Base-by-base conservation (phyloP, 2,888 invertebrate genomes). In the Megalurothrips usitatus region DNA sequence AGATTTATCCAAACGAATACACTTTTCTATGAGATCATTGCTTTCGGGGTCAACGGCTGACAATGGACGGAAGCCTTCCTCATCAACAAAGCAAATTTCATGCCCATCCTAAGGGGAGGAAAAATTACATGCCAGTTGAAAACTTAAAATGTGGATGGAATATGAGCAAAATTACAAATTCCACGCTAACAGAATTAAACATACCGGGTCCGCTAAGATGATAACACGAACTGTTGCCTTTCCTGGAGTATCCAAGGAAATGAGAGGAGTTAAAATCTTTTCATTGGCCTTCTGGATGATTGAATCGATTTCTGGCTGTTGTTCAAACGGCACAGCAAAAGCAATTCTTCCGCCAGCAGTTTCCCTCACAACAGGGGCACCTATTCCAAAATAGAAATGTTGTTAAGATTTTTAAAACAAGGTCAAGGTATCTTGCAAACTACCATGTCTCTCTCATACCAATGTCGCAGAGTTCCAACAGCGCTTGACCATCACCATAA, bases 61-160 rank as follows among this genome's bases (percentile, higher is more conserved):
- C 68, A 99, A 88, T 85, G 97, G 91, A 10, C 93, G 89, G 89
- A 97, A 99, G 63, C 94, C 97, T 89, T 98, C 97, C 85, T 98
- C 97, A 83, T 98, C 98, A 9, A 99, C 99, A 88, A 98, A 98
- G 88, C 99, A 99, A 83, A 99, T 99, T 90, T 99, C 99, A 87
- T 98, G 98, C 0, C 92, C 96, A 88, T 98, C 97, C 92, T 92
- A 87, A 81, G 79, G 47, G 83, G 81, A 84, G 34, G 82, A 82
- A 58, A 12, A 12, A n/a, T 8, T 6, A 58, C 58, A 58, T 58
- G 11, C 34, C 34, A 43, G 11, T 11, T 58, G 58, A 19, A 58
- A n/a, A 58, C 14, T 68, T 80, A 63, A 14, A 63, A 14, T 28
- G n/a, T 19, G 48, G 48, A 78, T 2, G 17, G 34, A 43, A 43